Percentiles rank a stretch among this genome's conserved stretches.
phyloP scores from a whole-genome alignment of 2,797 vertebrate species.

The Petrocephalus schoutedeni region DNA sequence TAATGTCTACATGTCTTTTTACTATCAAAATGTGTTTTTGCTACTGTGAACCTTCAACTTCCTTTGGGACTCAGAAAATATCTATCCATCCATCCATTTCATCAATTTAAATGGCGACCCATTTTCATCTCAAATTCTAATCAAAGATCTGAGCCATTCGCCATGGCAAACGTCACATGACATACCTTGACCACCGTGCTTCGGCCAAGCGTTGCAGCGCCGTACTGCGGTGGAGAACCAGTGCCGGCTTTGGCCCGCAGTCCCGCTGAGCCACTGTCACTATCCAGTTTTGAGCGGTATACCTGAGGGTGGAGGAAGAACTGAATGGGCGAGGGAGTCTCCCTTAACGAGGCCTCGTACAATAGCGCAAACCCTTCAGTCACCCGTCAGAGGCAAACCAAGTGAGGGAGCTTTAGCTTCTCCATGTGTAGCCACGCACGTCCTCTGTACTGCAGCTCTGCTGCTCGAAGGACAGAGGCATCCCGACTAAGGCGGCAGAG shows the following conservation, averaged over 20 bases:
- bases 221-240: conserved; percentile 70
- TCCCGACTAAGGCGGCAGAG: conserved; percentile 13
- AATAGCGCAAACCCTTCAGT: not conserved
- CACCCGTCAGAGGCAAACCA: not conserved
- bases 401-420: not conserved
- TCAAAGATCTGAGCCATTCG: not conserved
- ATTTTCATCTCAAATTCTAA: not conserved
- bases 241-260: conserved; percentile 62
- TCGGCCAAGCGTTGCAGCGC: conserved; percentile 73
- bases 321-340: not conserved
- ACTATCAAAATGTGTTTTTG: not conserved
- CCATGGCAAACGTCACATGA: not conserved
- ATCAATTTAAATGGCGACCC: not conserved
- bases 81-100: not conserved
- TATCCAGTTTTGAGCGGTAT: conserved; percentile 80
- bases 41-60: not conserved
- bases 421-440: not conserved
- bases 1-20: too few relatives aligned
- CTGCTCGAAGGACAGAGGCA: not conserved
- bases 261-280: conserved; percentile 53
- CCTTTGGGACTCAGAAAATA: not conserved
- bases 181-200: conserved; percentile 76
- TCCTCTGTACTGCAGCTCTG: not conserved
- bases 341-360: not conserved
- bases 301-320: conserved; percentile 57